Conservation (phyloP, 2,888 invertebrate genomes). For the Cephus runcator region DNA sequence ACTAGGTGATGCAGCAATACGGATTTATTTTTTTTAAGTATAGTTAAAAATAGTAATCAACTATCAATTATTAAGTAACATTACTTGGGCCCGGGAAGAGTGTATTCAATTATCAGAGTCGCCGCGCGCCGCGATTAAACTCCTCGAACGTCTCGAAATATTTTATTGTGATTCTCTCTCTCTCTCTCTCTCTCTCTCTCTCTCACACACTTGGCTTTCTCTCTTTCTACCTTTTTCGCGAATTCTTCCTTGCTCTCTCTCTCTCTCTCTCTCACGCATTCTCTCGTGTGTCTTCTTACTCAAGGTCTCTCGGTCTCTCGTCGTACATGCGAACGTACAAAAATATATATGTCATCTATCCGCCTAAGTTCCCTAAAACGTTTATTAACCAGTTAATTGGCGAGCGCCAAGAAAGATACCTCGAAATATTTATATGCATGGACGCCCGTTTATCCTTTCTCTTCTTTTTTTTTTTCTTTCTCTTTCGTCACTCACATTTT, state of each 20-base stretch:
- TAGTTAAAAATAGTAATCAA: slow-evolving; percentile 55
- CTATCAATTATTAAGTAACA: slow-evolving; percentile 44
- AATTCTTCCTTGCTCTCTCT: neutral
- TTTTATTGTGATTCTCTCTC: slow-evolving; percentile 19
- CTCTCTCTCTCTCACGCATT: neutral
- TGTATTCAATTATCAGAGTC: slow-evolving; percentile 49
- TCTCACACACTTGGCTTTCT: neutral
- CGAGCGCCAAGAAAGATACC: slow-evolving; percentile 41
- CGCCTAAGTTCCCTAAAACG: slow-evolving; percentile 59
- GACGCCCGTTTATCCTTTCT: neutral
- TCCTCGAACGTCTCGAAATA: slow-evolving; percentile 19
- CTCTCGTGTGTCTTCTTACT: slow-evolving; percentile 2
- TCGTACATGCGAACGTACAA: slow-evolving; percentile 60
- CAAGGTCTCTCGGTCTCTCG: slow-evolving; percentile 13
- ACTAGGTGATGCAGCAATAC: slow-evolving; percentile 64
- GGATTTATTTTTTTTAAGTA: slow-evolving; percentile 39
- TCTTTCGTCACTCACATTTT: neutral
- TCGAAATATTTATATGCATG: neutral
- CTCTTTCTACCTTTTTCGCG: neutral
- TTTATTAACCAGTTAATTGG: slow-evolving; percentile 43
- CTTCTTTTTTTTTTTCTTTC: neutral
- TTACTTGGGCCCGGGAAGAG: slow-evolving; percentile 64
- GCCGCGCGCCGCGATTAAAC: slow-evolving; percentile 36
- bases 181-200: slow-evolving; percentile 21
- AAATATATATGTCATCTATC: slow-evolving; percentile 65